Evolutionary conservation across 2,888 invertebrate genomes (phyloP).

Genomic region (Tipula vernalis): DNA sequence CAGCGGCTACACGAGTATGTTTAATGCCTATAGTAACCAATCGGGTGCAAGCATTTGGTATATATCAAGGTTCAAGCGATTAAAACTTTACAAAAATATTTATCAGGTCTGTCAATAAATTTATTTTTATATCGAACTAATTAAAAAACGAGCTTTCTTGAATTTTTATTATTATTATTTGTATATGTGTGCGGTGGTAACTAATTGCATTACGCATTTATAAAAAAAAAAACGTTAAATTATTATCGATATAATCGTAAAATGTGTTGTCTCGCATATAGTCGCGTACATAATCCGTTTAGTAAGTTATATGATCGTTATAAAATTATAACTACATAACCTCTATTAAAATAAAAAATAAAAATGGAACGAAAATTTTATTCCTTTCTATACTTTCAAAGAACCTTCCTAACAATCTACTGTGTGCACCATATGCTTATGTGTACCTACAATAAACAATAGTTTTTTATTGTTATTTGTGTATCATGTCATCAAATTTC

Average conservation of each 20-base stretch:
- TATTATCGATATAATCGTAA: neutral
- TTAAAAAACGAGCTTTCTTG: neutral
- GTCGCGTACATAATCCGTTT: neutral
- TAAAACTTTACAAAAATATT: neutral
- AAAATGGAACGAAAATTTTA: neutral
- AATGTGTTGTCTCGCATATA: neutral
- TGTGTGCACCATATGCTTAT: neutral
- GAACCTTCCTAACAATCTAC: neutral
- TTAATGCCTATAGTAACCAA: neutral
- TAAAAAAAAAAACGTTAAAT: neutral
- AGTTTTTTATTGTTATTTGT: neutral
- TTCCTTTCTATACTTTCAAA: neutral
- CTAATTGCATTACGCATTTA: neutral
- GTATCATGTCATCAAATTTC: constrained; percentile 4
- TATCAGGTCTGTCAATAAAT: neutral
- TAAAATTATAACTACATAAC: neutral
- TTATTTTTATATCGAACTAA: neutral
- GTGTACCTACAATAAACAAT: neutral
- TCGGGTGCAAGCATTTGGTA: neutral
- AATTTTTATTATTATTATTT: neutral
- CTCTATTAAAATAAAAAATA: neutral
- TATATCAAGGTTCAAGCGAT: neutral
- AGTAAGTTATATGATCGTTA: neutral
- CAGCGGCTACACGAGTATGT: neutral
- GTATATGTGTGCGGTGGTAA: neutral